A percentile compares a stretch with the other conserved stretches of the same genome.
These are phyloP conservation scores for Gracilinanus agilis DNA, from an alignment of 2,113 vertebrate species.

Conservation along the genomic window DNA sequence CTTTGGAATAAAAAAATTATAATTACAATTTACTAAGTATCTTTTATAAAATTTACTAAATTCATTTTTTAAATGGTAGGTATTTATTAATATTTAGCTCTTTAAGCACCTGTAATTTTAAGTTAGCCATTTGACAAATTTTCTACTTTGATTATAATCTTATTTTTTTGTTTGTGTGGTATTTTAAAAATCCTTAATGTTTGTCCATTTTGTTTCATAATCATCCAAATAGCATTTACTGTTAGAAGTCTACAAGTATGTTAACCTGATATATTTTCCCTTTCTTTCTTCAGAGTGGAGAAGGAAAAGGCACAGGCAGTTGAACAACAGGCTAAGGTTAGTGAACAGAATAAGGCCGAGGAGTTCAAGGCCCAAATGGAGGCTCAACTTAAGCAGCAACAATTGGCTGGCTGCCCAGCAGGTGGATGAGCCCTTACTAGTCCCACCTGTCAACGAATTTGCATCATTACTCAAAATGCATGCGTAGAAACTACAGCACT, in stretches of 20 bases:
- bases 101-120: slow-evolving; percentile 10
- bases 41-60: background rate
- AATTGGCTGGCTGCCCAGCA: slow-evolving; percentile 92
- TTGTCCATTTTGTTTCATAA: background rate
- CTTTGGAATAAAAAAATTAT: slow-evolving; percentile 33
- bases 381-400: slow-evolving; percentile 93
- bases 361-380: slow-evolving; percentile 91
- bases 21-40: background rate
- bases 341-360: slow-evolving; percentile 90
- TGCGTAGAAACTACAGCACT: slow-evolving; percentile 48
- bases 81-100: background rate
- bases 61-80: slow-evolving; percentile 29
- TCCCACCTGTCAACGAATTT: slow-evolving; percentile 77
- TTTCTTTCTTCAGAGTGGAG: slow-evolving; percentile 89
- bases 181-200: slow-evolving; percentile 28
- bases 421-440: slow-evolving; percentile 84
- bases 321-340: slow-evolving; percentile 94
- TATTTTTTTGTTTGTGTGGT: slow-evolving; percentile 29
- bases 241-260: background rate
- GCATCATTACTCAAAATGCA: slow-evolving; percentile 63
- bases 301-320: slow-evolving; percentile 96
- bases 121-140: background rate
- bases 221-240: slow-evolving; percentile 4
- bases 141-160: background rate
- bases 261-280: slow-evolving; percentile 50